phyloP scores from a whole-genome alignment of 1,140 invertebrate species.

The Apocrypta bakeri region DNA sequence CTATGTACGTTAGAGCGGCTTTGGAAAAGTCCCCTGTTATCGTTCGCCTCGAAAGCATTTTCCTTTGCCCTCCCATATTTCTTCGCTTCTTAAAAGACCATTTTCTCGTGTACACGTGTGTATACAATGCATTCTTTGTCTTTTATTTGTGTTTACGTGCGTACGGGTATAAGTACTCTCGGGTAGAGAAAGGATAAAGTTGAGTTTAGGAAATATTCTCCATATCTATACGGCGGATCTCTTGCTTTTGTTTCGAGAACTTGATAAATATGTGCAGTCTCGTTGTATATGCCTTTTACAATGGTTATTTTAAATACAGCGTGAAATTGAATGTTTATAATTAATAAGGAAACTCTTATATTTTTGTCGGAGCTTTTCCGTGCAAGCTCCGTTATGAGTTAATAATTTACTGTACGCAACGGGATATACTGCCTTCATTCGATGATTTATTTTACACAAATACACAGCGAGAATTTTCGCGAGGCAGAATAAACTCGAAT shows the following conservation, averaged over 20 bases:
- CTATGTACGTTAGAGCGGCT: too few relatives aligned
- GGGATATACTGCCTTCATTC: neutral
- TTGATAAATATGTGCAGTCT: too few relatives aligned
- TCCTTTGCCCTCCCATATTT: neutral
- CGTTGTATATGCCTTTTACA: too few relatives aligned
- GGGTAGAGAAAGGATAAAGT: neutral
- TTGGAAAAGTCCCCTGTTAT: neutral
- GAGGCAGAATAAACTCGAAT: too few relatives aligned
- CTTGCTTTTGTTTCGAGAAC: neutral
- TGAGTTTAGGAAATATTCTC: too few relatives aligned
- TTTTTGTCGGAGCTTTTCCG: neutral
- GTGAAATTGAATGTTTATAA: neutral
- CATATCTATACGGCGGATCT: too few relatives aligned
- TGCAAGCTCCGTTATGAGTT: too few relatives aligned
- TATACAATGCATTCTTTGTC: neutral
- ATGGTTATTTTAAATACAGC: too few relatives aligned
- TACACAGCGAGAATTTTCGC: too few relatives aligned
- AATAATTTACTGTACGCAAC: neutral
- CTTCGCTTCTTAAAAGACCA: neutral
- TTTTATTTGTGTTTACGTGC: neutral
- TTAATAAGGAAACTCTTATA: neutral
- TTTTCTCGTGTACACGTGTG: neutral
- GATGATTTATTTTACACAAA: too few relatives aligned
- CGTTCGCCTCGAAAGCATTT: neutral
- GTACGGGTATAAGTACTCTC: neutral